Conservation (phyloP, 2,113 vertebrate species). For the Phalacrocorax aristotelis region DNA sequence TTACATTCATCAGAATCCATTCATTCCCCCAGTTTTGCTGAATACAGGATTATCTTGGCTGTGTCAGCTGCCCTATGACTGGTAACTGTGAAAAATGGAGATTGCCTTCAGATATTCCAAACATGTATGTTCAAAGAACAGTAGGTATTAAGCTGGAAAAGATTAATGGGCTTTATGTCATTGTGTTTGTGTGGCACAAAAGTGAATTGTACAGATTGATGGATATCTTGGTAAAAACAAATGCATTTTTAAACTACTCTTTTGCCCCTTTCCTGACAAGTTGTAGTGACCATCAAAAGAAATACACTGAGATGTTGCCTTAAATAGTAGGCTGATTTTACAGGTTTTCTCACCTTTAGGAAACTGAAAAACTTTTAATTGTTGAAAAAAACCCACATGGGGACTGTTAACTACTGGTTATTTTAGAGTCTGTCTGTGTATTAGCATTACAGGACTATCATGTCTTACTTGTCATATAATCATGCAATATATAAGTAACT, state of each 20-base stretch:
- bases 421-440: neutral
- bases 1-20: conserved; percentile 74
- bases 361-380: conserved; percentile 54
- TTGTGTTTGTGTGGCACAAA: conserved; percentile 69
- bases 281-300: conserved; percentile 65
- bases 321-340: conserved; percentile 56
- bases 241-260: conserved; percentile 74
- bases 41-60: conserved; percentile 75
- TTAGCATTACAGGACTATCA: neutral
- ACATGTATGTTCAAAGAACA: conserved; percentile 68
- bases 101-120: conserved; percentile 65
- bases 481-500: neutral
- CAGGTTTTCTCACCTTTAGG: conserved; percentile 47
- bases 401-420: neutral
- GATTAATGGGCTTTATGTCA: conserved; percentile 73
- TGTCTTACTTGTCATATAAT: neutral
- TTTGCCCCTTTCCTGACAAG: conserved; percentile 62
- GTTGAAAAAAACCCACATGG: neutral
- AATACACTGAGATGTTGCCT: conserved; percentile 44
- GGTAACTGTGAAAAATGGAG: conserved; percentile 72
- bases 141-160: conserved; percentile 68
- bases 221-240: conserved; percentile 73
- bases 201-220: conserved; percentile 71
- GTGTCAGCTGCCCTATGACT: conserved; percentile 74
- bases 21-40: conserved; percentile 67